These are phyloP conservation scores for Zygaena filipendulae DNA, from an alignment of 2,888 invertebrate species.

Conservation along the genomic window DNA sequence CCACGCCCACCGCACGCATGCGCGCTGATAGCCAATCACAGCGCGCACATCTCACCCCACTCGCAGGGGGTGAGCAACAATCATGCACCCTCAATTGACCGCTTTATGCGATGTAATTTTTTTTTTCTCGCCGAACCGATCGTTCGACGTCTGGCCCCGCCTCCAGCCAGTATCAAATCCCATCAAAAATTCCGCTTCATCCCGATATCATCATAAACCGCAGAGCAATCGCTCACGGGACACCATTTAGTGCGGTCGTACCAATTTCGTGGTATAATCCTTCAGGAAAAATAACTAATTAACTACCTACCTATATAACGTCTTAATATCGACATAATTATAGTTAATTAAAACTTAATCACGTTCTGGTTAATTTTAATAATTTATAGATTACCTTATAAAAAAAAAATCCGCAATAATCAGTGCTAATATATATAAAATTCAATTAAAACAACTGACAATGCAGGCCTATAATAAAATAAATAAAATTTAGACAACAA, in stretches of 20 bases:
- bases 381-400: too few relatives aligned
- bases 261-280: constrained; percentile 10
- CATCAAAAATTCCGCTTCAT: constrained; percentile 44
- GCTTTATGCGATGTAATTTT: constrained; percentile 56
- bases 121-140: constrained; percentile 57
- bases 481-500: too few relatives aligned
- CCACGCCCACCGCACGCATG: constrained; percentile 47
- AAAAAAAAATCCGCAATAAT: too few relatives aligned
- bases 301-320: constrained; percentile 19
- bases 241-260: constrained; percentile 31
- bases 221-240: constrained; percentile 31
- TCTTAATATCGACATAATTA: constrained; percentile 12
- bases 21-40: constrained; percentile 41
- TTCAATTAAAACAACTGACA: too few relatives aligned
- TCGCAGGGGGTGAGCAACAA: constrained; percentile 21
- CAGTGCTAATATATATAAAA: too few relatives aligned
- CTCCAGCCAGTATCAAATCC: constrained; percentile 38
- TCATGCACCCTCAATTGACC: constrained; percentile 54
- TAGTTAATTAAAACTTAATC: too few relatives aligned
- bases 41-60: constrained; percentile 24
- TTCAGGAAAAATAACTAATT: constrained; percentile 16
- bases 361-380: too few relatives aligned
- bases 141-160: constrained; percentile 43
- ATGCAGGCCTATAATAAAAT: too few relatives aligned
- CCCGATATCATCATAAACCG: constrained; percentile 55